Conservation (phyloP, 2,888 invertebrate genomes). For the Euplexia lucipara region DNA sequence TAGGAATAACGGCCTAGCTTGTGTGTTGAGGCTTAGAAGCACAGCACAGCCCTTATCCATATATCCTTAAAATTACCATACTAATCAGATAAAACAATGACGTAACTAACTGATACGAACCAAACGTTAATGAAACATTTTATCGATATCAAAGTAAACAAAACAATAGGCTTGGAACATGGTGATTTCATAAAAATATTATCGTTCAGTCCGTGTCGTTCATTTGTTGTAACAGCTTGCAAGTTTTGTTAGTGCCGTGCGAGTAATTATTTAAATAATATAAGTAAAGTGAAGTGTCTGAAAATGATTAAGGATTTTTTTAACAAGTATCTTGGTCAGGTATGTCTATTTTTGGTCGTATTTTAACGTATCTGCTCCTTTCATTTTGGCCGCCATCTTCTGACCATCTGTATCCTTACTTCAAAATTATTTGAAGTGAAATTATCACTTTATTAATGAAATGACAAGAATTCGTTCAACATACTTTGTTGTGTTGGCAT, state of each 20-base stretch:
- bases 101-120: conserved; percentile 29
- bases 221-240: conserved; percentile 40
- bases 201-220: conserved; percentile 40
- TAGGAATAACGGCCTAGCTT: too few relatives aligned
- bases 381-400: not conserved
- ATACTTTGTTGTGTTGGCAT: not conserved
- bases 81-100: conserved; percentile 12
- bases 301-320: conserved; percentile 58
- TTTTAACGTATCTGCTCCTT: not conserved
- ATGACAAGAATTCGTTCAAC: not conserved
- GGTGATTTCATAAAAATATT: conserved; percentile 46
- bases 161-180: conserved; percentile 30
- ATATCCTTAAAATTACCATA: not conserved
- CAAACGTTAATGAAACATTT: conserved; percentile 21
- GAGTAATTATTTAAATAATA: conserved; percentile 1
- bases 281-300: conserved; percentile 29
- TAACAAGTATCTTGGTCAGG: conserved; percentile 50
- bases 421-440: not conserved
- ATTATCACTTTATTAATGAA: conserved; percentile 3
- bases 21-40: too few relatives aligned
- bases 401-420: too few relatives aligned
- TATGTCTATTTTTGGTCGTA: conserved; percentile 17
- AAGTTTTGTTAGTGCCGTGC: conserved; percentile 20
- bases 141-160: conserved; percentile 50
- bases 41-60: not conserved